Conservation (phyloP, 2,888 invertebrate species). For the Amaurobius ferox region DNA sequence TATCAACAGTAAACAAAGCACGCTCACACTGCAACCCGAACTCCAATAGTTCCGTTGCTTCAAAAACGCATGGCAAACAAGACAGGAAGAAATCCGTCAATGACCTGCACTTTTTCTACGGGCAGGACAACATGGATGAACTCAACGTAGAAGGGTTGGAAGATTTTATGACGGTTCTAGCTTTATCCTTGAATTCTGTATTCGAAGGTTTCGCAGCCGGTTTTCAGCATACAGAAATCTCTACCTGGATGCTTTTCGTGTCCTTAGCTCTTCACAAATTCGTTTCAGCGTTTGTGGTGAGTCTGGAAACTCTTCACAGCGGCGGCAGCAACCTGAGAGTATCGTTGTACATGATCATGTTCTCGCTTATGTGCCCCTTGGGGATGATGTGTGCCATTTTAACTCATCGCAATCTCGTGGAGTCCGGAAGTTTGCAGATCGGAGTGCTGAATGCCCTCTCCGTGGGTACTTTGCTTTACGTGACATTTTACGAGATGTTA, state of each 20-base stretch:
- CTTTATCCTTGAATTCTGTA: conserved; percentile 89
- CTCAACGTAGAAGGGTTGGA: conserved; percentile 14
- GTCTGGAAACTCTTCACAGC: conserved; percentile 18
- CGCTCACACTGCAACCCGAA: too few relatives aligned
- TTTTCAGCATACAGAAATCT: conserved; percentile 84
- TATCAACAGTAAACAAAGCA: not conserved
- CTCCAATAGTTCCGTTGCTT: not conserved
- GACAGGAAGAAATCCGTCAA: not conserved
- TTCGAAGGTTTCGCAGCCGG: conserved; percentile 91
- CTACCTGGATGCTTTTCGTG: conserved; percentile 88
- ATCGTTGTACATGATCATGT: not conserved
- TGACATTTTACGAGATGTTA: conserved; percentile 70
- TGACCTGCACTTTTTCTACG: not conserved
- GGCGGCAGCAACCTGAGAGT: not conserved
- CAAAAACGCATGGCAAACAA: too few relatives aligned
- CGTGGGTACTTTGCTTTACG: conserved; percentile 68
- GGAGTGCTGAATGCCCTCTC: conserved; percentile 60
- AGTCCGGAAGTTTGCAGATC: not conserved
- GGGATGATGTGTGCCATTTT: conserved; percentile 15
- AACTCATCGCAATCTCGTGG: not conserved
- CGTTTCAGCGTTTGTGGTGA: conserved; percentile 84
- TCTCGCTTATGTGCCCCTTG: conserved; percentile 25
- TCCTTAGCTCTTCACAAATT: conserved; percentile 90
- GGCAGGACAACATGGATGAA: not conserved
- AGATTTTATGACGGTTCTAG: conserved; percentile 84